phyloP scores from a whole-genome alignment of 2,888 invertebrate species.

The Steinernema hermaphroditum region DNA sequence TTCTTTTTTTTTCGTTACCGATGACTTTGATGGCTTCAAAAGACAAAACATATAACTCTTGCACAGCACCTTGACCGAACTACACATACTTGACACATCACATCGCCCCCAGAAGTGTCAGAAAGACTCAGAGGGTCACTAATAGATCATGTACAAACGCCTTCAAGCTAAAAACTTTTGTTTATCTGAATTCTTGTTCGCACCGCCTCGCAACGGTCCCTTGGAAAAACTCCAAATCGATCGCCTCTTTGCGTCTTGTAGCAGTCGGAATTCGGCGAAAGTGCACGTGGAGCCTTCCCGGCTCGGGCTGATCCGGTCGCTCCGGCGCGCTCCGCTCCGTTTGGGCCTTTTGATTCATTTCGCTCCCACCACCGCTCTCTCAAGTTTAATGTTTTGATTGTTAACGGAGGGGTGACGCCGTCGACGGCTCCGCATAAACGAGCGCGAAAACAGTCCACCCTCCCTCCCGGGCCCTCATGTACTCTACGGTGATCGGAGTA shows the following conservation, averaged over 20 bases:
- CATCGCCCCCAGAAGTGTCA: too few species aligned
- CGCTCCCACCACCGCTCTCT: constrained; percentile 24
- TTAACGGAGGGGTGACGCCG: constrained; percentile 25
- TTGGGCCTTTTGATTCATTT: constrained; percentile 2
- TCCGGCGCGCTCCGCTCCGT: background rate
- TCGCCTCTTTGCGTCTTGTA: background rate
- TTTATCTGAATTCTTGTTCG: too few species aligned
- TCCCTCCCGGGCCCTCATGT: background rate
- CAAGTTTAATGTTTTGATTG: constrained; percentile 28
- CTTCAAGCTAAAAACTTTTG: too few species aligned
- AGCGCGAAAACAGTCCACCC: constrained; percentile 4
- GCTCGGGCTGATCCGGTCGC: background rate
- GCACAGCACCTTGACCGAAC: too few species aligned
- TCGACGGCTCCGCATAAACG: constrained; percentile 20
- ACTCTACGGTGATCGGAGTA: background rate
- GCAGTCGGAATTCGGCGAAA: background rate
- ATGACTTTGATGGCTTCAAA: too few species aligned
- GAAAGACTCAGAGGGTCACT: too few species aligned
- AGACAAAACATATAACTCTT: too few species aligned
- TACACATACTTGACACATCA: too few species aligned
- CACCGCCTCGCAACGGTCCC: too few species aligned
- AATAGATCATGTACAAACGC: too few species aligned
- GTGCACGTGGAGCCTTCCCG: background rate
- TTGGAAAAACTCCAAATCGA: background rate
- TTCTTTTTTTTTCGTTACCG: too few species aligned